Evolutionary conservation across 2,113 vertebrate species (phyloP).

Genomic region (Martes martes): DNA sequence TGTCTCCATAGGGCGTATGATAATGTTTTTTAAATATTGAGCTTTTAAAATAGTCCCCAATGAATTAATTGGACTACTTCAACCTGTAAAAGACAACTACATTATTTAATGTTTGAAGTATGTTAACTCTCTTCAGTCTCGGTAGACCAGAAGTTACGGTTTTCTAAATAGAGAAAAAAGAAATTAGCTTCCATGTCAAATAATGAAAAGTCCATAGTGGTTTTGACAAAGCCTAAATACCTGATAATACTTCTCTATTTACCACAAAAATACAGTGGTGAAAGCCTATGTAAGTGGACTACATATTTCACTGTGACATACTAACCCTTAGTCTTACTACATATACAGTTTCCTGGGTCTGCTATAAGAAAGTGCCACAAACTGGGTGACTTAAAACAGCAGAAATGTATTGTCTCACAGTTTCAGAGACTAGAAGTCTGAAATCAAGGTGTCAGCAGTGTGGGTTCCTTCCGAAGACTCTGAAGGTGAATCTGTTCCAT

Average conservation of each 20-base stretch:
- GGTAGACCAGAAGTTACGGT: background rate
- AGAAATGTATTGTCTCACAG: background rate
- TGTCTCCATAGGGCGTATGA: conserved; percentile 69
- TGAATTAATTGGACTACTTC: conserved; percentile 45
- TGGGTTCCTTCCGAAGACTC: background rate
- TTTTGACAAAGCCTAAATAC: background rate
- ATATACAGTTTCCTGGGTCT: background rate
- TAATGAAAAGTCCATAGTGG: background rate
- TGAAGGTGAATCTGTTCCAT: background rate
- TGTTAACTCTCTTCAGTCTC: conserved; percentile 6
- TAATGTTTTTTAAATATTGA: conserved; percentile 74
- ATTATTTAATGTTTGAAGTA: conserved; percentile 1
- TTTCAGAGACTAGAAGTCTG: background rate
- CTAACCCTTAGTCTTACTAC: background rate
- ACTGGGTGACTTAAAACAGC: background rate
- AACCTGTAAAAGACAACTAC: background rate
- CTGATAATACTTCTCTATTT: background rate
- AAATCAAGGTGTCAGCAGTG: background rate
- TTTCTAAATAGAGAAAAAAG: background rate
- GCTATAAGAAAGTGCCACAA: background rate
- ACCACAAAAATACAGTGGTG: background rate
- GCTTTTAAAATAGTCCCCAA: conserved; percentile 73
- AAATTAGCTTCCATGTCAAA: background rate
- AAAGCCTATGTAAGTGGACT: background rate
- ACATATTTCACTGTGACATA: background rate